These are phyloP conservation scores for Cebidichthys violaceus DNA, from an alignment of 2,113 vertebrate species.

Conservation along the genomic window DNA sequence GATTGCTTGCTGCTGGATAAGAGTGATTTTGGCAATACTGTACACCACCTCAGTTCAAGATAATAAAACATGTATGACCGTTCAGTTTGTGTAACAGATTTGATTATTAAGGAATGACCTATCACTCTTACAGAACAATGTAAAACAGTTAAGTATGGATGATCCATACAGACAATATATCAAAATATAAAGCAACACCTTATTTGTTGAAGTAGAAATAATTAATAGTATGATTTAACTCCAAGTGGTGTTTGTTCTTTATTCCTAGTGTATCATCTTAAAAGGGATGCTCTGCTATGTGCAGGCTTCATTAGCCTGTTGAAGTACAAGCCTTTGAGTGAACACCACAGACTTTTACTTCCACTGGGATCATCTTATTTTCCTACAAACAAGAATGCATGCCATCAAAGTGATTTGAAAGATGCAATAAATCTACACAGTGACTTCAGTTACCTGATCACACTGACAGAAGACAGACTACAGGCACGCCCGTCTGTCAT, in stretches of 20 bases:
- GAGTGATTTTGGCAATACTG: slow-evolving; percentile 34
- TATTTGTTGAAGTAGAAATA: neutral
- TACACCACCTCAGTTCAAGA: slow-evolving; percentile 45
- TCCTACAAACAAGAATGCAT: neutral
- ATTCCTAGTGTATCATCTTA: neutral
- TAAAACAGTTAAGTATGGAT: neutral
- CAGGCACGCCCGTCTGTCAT: neutral
- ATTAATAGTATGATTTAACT: neutral
- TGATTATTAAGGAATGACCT: neutral
- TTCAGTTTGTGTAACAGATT: slow-evolving; percentile 13
- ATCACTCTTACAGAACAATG: neutral
- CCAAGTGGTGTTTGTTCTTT: neutral
- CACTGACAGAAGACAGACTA: neutral
- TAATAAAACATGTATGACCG: slow-evolving; percentile 52
- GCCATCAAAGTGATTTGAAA: neutral
- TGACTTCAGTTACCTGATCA: neutral
- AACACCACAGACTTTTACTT: neutral
- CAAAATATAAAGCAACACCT: neutral
- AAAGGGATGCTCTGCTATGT: neutral
- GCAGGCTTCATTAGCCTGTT: neutral
- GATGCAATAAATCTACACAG: neutral
- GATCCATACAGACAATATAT: neutral
- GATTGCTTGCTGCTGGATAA: slow-evolving; percentile 55
- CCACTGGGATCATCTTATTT: neutral
- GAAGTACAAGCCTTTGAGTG: neutral